Base-by-base conservation (phyloP, 2,888 invertebrate species). In the Acanthoscelides obtectus region DNA sequence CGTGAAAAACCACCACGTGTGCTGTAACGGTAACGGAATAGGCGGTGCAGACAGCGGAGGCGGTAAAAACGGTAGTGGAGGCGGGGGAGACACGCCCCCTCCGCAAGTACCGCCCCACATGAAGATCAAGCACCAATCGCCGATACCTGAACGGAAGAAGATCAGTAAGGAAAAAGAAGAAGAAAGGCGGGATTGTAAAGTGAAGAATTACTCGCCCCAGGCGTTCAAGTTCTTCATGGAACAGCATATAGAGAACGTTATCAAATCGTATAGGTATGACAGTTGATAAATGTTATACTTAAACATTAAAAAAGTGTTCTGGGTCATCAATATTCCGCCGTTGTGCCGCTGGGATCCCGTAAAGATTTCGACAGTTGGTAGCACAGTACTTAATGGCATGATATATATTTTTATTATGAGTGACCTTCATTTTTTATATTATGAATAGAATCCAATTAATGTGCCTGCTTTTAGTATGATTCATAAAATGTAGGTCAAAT, bases 181-280 rank as follows among this genome's bases (percentile, higher is more conserved):
- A 79, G 96, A 97, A 83, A 89, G 97, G 73, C 89, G 95, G 76
- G 97, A 97, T 83, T 94, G 94, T 78, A 85, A 85, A 80, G 95
- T 96, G 69, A 90, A 96, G 77, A 96, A 97, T 84, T 98, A 97
- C 85, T 97, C 97, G 17, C 97, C 98, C 0, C 96, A 98, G 84
- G 99, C 99, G 6, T 99, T 97, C 86, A 98, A 99, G 85, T 99
- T 99, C 86, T 99, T 95, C 85, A 99, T 99, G 99, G 99, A 99
- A 84, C 99, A 99, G 84, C 99, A 99, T 83, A 94, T 99, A 22
- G 99, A 99, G 86, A 98, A 99, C 83, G 93, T 99, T 67, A 89
- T 99, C 67, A 98, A 99, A 84, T 97, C 97, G 22, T 95, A 97
- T 84, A 94, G 95, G 80, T 97, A 99, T 12, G 45, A 12, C 8